These are phyloP conservation scores for Ylistrum balloti DNA, from an alignment of 1,140 invertebrate genomes.

Conservation along the genomic window DNA sequence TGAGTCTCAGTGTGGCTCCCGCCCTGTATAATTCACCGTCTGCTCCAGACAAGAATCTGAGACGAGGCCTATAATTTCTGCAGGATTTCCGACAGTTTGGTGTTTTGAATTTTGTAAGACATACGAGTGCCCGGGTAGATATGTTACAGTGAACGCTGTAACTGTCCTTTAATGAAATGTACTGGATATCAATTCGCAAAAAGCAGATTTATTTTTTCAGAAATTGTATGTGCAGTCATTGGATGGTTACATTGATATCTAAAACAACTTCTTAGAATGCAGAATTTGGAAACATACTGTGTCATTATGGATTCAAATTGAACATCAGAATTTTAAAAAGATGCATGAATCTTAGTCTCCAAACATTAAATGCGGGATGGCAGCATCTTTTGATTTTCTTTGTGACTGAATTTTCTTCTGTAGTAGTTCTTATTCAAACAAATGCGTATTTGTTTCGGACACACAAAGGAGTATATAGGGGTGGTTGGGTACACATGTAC, in stretches of 20 bases:
- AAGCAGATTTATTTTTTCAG: too few species aligned
- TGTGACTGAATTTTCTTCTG: too few species aligned
- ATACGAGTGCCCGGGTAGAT: not conserved
- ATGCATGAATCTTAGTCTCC: not conserved
- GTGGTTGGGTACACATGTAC: not conserved
- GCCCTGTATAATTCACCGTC: not conserved
- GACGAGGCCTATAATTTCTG: conserved; percentile 2
- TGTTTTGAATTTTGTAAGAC: conserved; percentile 18
- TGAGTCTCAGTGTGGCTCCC: not conserved
- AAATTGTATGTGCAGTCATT: not conserved
- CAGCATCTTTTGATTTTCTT: not conserved
- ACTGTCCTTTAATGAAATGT: not conserved
- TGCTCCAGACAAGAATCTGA: conserved; percentile 2
- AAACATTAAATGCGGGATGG: too few species aligned
- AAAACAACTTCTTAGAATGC: not conserved
- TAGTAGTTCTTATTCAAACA: too few species aligned
- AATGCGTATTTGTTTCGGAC: too few species aligned
- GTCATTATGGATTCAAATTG: not conserved
- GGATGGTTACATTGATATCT: not conserved
- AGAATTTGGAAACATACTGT: not conserved
- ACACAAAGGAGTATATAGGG: too few species aligned
- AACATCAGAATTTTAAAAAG: not conserved
- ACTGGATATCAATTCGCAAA: not conserved
- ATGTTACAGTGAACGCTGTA: not conserved
- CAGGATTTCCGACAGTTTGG: conserved; percentile 24